phyloP scores from a whole-genome alignment of 2,888 invertebrate species.

The Entomobrya proxima region DNA sequence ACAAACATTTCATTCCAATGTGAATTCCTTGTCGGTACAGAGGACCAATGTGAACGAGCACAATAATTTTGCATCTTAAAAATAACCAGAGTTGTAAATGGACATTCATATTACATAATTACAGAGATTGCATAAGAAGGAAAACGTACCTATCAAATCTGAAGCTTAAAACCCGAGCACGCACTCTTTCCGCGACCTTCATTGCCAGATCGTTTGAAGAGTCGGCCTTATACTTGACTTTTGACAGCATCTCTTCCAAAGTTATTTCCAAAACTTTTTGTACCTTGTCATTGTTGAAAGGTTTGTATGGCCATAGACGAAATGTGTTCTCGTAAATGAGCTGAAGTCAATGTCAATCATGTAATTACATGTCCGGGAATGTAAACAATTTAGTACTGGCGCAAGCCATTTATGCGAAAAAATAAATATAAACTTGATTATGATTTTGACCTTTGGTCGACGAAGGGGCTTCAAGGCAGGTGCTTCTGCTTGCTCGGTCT shows the following conservation, averaged over 20 bases:
- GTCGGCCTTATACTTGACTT: slow-evolving; percentile 81
- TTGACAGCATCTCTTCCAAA: slow-evolving; percentile 81
- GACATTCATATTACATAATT: neutral
- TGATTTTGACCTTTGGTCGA: slow-evolving; percentile 68
- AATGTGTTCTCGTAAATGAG: slow-evolving; percentile 82
- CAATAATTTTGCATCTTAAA: slow-evolving; percentile 84
- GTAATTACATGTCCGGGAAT: no score
- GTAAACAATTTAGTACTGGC: no score
- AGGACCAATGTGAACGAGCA: slow-evolving; percentile 83
- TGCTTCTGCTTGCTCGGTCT: slow-evolving; percentile 63
- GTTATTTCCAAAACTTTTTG: slow-evolving; percentile 81
- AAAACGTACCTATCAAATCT: slow-evolving; percentile 82
- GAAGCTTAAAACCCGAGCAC: slow-evolving; percentile 82
- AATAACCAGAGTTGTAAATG: no score
- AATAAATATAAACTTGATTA: neutral
- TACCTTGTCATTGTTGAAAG: slow-evolving; percentile 82
- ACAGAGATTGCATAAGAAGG: neutral
- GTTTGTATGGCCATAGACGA: slow-evolving; percentile 82
- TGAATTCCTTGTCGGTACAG: slow-evolving; percentile 83
- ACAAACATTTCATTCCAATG: slow-evolving; percentile 82
- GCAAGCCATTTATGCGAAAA: no score
- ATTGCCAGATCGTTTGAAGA: slow-evolving; percentile 81
- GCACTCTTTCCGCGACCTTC: slow-evolving; percentile 81
- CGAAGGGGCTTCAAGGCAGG: slow-evolving; percentile 67
- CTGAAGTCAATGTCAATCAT: no score